These are phyloP conservation scores for Formica aserva DNA, from an alignment of 2,888 invertebrate genomes.

Conservation along the genomic window DNA sequence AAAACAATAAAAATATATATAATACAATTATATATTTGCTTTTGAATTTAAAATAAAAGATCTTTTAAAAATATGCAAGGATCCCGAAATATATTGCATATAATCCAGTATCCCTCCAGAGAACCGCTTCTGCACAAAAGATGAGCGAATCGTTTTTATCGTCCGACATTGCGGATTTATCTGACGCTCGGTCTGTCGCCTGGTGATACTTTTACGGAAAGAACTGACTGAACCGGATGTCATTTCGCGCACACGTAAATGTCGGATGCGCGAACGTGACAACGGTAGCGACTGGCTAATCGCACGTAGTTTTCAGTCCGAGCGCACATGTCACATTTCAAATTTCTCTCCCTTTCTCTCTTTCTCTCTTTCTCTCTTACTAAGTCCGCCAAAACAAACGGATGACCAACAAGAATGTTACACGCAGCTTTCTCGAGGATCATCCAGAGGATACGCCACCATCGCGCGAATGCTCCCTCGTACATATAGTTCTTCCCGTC, in stretches of 20 bases:
- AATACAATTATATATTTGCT: background rate
- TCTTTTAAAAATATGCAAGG: background rate
- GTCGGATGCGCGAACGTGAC: slow-evolving; percentile 26
- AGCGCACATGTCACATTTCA: slow-evolving; percentile 45
- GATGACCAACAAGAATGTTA: slow-evolving; percentile 47
- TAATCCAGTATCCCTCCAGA: background rate
- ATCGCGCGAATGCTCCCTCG: slow-evolving; percentile 19
- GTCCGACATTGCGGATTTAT: slow-evolving; percentile 26
- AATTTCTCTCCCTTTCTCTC: background rate
- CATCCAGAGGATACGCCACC: slow-evolving; percentile 46
- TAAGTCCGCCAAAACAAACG: slow-evolving; percentile 51
- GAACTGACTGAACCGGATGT: slow-evolving; percentile 36
- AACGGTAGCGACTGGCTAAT: slow-evolving; percentile 29
- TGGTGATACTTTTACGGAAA: slow-evolving; percentile 41
- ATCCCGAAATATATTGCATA: background rate
- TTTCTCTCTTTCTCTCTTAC: background rate
- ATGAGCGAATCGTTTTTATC: slow-evolving; percentile 26
- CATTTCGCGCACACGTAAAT: slow-evolving; percentile 31
- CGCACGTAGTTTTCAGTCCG: slow-evolving; percentile 33
- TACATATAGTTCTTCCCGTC: slow-evolving; percentile 13
- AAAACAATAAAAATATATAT: background rate
- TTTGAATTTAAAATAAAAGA: slow-evolving; percentile 21
- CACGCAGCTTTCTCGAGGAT: slow-evolving; percentile 44
- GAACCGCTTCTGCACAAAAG: background rate
- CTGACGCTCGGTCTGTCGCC: slow-evolving; percentile 8